phyloP scores from a whole-genome alignment of 53 echinoderm and acorn worm species.

The Crossaster papposus region DNA sequence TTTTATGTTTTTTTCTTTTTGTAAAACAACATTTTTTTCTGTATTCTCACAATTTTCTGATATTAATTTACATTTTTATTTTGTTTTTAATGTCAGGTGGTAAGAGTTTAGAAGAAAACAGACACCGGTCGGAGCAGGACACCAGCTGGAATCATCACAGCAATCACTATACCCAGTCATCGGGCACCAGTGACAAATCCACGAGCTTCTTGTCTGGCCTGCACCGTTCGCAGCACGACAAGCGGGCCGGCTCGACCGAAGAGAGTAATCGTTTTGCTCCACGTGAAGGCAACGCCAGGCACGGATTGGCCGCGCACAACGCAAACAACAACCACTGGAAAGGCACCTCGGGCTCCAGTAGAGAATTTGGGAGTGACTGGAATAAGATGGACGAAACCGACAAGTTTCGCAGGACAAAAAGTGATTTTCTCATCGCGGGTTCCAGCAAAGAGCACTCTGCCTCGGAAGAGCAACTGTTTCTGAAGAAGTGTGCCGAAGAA shows the following conservation, averaged over 20 bases:
- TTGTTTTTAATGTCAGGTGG: background rate
- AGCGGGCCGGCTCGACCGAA: slow-evolving; percentile 5
- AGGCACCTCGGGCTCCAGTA: background rate
- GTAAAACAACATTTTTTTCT: too few species aligned
- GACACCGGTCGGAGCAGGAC: background rate
- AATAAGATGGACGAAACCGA: slow-evolving; percentile 5
- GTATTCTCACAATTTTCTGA: too few species aligned
- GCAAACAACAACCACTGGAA: slow-evolving; percentile 15
- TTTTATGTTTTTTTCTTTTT: too few species aligned
- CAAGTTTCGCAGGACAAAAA: background rate
- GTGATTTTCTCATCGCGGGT: slow-evolving; percentile 20
- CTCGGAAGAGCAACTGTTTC: slow-evolving; percentile 58
- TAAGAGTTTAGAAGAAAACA: slow-evolving; percentile 2
- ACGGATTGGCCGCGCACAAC: background rate
- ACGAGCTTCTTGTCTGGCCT: slow-evolving; percentile 44
- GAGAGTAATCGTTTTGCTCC: too few species aligned
- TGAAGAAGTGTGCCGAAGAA: background rate
- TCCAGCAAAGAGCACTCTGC: slow-evolving; percentile 57
- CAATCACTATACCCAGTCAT: slow-evolving; percentile 4
- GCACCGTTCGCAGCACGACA: slow-evolving; percentile 10
- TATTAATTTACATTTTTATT: background rate
- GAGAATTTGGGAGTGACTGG: background rate
- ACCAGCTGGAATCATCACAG: slow-evolving; percentile 11
- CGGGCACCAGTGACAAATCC: slow-evolving; percentile 20
- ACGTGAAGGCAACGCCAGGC: too few species aligned